Conservation (phyloP, 92 coral and sea anemone genomes). For the Pocillopora meandrina region DNA sequence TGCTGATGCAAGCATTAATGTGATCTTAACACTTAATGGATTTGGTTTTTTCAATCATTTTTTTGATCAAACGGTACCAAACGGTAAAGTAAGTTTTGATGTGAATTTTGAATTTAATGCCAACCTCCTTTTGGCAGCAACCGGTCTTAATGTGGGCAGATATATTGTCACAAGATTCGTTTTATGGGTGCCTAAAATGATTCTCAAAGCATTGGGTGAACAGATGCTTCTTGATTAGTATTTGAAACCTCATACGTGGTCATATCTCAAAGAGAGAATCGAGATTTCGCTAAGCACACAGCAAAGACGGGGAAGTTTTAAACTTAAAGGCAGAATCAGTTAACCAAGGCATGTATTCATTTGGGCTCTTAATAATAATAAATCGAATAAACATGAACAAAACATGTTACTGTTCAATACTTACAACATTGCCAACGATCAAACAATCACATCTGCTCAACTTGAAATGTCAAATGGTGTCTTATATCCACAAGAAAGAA, state of each 20-base stretch:
- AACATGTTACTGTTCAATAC: slow-evolving; percentile 19
- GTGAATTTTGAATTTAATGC: too few species aligned
- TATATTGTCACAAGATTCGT: neutral
- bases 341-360: slow-evolving; percentile 20
- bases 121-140: too few species aligned
- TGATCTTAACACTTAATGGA: too few species aligned
- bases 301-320: neutral
- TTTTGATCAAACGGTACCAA: too few species aligned
- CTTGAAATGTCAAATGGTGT: slow-evolving; percentile 9
- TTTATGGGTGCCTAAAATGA: slow-evolving; percentile 33
- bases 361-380: slow-evolving; percentile 20
- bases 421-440: slow-evolving; percentile 7
- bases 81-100: too few species aligned
- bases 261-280: slow-evolving; percentile 8
- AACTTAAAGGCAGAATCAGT: neutral
- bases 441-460: neutral
- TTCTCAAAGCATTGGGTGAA: neutral
- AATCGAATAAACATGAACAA: slow-evolving; percentile 5
- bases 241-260: slow-evolving; percentile 27
- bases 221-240: neutral
- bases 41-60: too few species aligned
- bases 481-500: neutral
- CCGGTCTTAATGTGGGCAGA: slow-evolving; percentile 1
- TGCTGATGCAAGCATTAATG: too few species aligned
- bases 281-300: neutral